Base-by-base conservation (phyloP, 2,888 invertebrate genomes). In the Temnothorax rugatulus region DNA sequence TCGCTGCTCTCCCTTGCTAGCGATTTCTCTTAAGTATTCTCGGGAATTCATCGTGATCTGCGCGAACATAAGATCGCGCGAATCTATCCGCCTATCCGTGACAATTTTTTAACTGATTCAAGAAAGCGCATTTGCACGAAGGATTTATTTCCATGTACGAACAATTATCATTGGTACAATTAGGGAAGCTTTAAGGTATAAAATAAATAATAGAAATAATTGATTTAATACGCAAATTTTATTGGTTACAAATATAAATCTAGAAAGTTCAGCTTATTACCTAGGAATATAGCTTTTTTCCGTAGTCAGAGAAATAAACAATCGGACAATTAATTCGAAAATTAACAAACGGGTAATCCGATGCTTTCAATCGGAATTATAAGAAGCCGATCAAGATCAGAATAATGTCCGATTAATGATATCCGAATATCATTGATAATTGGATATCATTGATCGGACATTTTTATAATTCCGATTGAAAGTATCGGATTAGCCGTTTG, bases 1-100 rank as follows among this genome's bases (percentile, higher is more conserved):
- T 86, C 75, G 68, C 74, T 85, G 54, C 84, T 86, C 83, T 86
- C 85, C 64, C 79, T 73, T 63, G 73, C 57, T 84, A 74, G 81
- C 77, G 81, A 74, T 84, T 84, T 75, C 69, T 29, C 29, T 29
- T 76, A 81, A 69, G 64, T 54, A 88, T 29, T 64, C 13, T 61
- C 69, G 74, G 41, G 59, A 68, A 68, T 82, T 82, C 57, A 73
- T 69, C 74, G 18, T 11, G 69, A 84, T 77, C 66, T 83, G 64
- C 57, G 9, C 64, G 9, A 38, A 13, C 59, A 9, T 11, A 41
- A n/a, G 74, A 34, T 50, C 69, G 50, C 18, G 68, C 13, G 8
- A 52, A 63, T 41, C 13, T 38, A 25, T 59, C n/a, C 44, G 21
- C 50, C 13, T 38, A 25, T 59, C 21, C 38, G 21, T 21, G 9